Evolutionary conservation across 2,888 invertebrate species (phyloP).

Genomic region (Nemurella pictetii): DNA sequence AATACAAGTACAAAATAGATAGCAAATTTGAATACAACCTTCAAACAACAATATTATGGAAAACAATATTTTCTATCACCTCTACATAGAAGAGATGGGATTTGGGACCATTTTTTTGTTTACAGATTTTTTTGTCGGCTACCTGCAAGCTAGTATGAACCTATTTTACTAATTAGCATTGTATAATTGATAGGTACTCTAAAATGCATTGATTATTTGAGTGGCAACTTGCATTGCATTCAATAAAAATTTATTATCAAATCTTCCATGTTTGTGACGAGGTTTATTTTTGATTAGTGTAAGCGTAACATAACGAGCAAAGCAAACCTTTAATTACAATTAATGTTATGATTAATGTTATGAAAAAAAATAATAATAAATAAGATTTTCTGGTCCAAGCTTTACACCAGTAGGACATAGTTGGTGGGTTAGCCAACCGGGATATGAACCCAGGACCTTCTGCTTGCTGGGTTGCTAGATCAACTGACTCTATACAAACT

Average conservation of each 20-base stretch:
- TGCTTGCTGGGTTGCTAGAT: no score
- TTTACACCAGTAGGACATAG: no score
- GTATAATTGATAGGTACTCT: neutral
- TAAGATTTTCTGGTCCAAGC: no score
- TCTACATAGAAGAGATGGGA: neutral
- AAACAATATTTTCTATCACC: neutral
- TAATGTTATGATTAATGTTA: no score
- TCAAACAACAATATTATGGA: neutral
- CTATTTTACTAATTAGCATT: neutral
- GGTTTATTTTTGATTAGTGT: no score
- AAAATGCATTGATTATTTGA: neutral
- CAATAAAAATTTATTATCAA: neutral
- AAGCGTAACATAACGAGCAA: no score
- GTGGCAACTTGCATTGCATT: neutral
- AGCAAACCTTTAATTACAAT: no score
- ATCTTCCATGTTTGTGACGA: no score
- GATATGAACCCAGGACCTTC: no score
- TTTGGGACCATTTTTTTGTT: neutral
- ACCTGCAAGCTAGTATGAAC: neutral
- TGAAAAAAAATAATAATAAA: no score
- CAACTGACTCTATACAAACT: no score
- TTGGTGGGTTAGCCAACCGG: no score
- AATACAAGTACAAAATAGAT: neutral
- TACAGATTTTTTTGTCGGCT: neutral
- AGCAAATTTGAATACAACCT: neutral